These are phyloP conservation scores for Trichechus manatus DNA, from an alignment of 2,113 vertebrate species.

Conservation along the genomic window DNA sequence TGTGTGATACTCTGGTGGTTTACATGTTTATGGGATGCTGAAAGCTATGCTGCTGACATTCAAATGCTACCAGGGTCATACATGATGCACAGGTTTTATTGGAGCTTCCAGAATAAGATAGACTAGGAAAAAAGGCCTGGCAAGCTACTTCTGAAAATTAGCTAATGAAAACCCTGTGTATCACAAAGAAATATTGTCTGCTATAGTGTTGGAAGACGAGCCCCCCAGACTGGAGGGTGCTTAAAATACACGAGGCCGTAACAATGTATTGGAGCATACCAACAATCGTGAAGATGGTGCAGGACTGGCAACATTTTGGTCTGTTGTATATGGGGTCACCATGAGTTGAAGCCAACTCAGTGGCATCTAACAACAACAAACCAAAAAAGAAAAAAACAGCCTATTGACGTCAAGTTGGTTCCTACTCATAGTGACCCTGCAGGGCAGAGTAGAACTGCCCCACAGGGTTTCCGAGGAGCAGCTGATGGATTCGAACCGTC, in stretches of 20 bases:
- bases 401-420: too few species aligned
- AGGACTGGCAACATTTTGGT: neutral
- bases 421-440: too few species aligned
- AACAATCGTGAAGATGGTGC: neutral
- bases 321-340: neutral
- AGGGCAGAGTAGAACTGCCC: too few species aligned
- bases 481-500: too few species aligned
- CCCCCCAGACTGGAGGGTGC: neutral
- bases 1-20: neutral
- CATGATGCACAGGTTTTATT: neutral
- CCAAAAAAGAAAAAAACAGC: too few species aligned
- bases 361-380: neutral
- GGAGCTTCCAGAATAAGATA: neutral
- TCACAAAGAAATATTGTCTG: neutral
- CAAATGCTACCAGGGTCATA: neutral
- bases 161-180: neutral
- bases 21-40: neutral
- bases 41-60: neutral
- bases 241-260: neutral
- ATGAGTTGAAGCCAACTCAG: neutral
- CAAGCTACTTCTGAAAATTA: neutral
- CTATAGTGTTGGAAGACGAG: neutral
- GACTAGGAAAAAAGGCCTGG: neutral
- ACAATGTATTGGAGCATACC: neutral
- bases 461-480: too few species aligned